Evolutionary conservation across 2,888 invertebrate genomes (phyloP), one percentile per base, ranked within the genome.

Genomic region (Argyra leucocephala): DNA sequence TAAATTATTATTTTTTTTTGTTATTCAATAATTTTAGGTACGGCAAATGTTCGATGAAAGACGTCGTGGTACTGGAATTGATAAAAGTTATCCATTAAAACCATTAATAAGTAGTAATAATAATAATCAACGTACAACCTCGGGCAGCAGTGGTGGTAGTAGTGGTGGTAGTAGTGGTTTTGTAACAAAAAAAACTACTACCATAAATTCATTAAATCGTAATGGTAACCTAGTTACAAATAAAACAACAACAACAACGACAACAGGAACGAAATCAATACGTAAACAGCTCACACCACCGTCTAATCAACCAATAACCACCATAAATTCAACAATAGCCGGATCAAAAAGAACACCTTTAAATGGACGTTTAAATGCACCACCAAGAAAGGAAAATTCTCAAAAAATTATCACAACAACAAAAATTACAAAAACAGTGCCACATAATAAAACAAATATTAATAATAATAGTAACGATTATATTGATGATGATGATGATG

Each of bases 11-110:
- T 31, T 36, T 22, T 58, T 23, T 58, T 48, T 24, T 9, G 5
- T 18, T 36, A 18, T 36, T 37, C 36, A 6, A 58, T 57, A 22
- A 12, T 57, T 65, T 5, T 74, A 88, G 86, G 91, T 91, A 31
- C 86, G 92, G 18, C 91, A 91, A 81, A 88, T 92, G 88, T 92
- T 92, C 74, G 90, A 91, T 74, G 91, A 91, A 76, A 84, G 90
- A 26, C 84, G 90, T 57, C 88, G 88, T 71, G 83, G 83, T 66
- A 86, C 85, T 3, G 90, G 90, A 48, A 87, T 90, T 69, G 91
- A 92, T 79, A 88, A 88, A 72, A 90, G 91, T 74, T 88, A 91
- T 78, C 91, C 90, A 0, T 81, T 92, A 1, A 88, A 90, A 73
- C 92, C 92, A 0, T 83, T 92, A 65, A 84, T 84, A 72, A 81